Evolutionary conservation across 2,888 invertebrate species (phyloP).

Genomic region (Agrochola lota): DNA sequence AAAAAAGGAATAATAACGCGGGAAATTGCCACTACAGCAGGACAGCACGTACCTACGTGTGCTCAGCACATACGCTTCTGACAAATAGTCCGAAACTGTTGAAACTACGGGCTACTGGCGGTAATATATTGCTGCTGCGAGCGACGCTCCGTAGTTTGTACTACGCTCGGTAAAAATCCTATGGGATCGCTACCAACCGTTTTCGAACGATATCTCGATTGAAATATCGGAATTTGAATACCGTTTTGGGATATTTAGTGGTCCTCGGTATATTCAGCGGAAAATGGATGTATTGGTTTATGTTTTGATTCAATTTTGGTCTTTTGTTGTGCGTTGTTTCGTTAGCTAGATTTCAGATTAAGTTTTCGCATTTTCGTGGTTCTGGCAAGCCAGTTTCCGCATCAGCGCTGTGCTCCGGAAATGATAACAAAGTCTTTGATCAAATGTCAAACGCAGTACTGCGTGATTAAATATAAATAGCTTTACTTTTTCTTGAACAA

Average conservation of each 20-base stretch:
- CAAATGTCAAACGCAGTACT: conserved; percentile 25
- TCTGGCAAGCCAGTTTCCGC: neutral
- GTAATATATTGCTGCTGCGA: conserved; percentile 42
- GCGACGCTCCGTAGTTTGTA: conserved; percentile 1
- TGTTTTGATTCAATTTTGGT: conserved; percentile 30
- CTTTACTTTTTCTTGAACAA: no score
- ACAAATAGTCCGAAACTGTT: conserved; percentile 45
- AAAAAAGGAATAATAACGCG: neutral
- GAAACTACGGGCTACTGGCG: conserved; percentile 19
- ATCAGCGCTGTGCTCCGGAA: conserved; percentile 8
- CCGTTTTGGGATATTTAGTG: conserved; percentile 34
- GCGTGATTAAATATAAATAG: neutral
- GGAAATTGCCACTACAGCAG: neutral
- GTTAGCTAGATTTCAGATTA: conserved; percentile 2
- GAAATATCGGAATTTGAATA: conserved; percentile 53
- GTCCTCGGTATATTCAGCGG: conserved; percentile 15
- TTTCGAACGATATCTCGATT: conserved; percentile 36
- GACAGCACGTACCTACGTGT: neutral
- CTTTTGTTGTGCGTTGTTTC: neutral
- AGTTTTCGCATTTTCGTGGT: neutral
- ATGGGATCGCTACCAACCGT: conserved; percentile 39
- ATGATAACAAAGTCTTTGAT: conserved; percentile 34
- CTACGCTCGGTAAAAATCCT: conserved; percentile 43
- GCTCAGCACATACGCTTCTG: conserved; percentile 17
- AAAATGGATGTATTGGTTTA: conserved; percentile 35